Evolutionary conservation across 2,113 vertebrate species (phyloP), one percentile per base, ranked within the genome.

Genomic region (Dicrurus megarhynchus): DNA sequence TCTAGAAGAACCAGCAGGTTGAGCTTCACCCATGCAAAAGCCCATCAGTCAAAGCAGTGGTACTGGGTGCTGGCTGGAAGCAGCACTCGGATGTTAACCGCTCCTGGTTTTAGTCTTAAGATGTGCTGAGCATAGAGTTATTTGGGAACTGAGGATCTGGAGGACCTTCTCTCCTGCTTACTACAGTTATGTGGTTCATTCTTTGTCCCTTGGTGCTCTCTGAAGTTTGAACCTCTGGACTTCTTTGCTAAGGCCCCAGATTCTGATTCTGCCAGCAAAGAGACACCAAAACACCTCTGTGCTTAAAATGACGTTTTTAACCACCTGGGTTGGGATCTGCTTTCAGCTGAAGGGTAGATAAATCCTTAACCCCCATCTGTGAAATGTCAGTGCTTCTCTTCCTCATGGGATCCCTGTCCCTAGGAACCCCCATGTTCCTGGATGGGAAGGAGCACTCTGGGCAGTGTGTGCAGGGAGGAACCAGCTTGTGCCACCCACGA

Each of bases 401-500:
- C 60, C 52, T 42, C 8, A 0, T 4, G 35, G 76, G 28, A 37
- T 35, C 59, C 3, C 46, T 52, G 52, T 67, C 21, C 42, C 30
- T 13, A 16, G 59, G 56, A 27, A 5, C 6, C 52, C 16, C 26
- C 3, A 1, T 3, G 11, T 12, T 79, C 87, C 63, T 10, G 23
- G 24, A 9, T 3, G 14, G 56, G 46, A 60, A 44, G 63, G 75
- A 33, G 39, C 27, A 5, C 55, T 28, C 60, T 0, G 6, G 64
- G 70, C 55, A n/a, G 59, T 0, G 22, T 35, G 42, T 2, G 5
- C 53, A 44, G 50, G 39, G 55, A 60, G 56, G 49, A 69, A 12
- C 26, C 1, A 2, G 32, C 37, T 42, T 3, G 4, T 19, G 30
- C 22, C 4, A 1, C 22, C 32, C 4, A 5, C 0, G 2, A 8